Evolutionary conservation across 2,113 vertebrate species (phyloP), one percentile per base, ranked within the genome.

Genomic region (Embiotoca jacksoni): DNA sequence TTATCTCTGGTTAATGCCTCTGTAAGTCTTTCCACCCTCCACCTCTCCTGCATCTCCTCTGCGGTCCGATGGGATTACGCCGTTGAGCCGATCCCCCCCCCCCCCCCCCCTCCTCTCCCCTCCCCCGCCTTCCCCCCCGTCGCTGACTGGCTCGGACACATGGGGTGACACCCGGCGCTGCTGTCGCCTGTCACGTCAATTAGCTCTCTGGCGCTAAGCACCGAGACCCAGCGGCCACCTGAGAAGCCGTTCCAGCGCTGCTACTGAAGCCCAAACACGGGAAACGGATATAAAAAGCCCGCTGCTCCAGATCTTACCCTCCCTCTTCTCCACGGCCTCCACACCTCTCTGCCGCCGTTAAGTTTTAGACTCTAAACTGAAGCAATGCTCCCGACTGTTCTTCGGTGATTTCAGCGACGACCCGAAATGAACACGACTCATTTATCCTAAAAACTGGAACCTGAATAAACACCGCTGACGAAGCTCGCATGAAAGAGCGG

Each of bases 61-160:
- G 72, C 75, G 73, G 62, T 74, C 64, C 58, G 47, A 88, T 75
- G 82, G 81, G 88, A 91, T 91, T 91, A 91, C 50, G 66, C 14
- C 52, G 2, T 78, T 80, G 68, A 85, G 61, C 72, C 7, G 14
- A 53, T 74, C 70, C 74, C 49, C 14, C 32, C 39, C 32, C 56
- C 46, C 9, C 50, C 53, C n/a, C 58, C 56, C 6, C 30, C 32
- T n/a, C 16, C 50, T 33, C 23, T 30, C 11, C 59, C 14, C 4
- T 58, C 35, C 52, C 14, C 61, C 7, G 7, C 50, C 52, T 56
- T 64, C 14, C 11, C 13, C 41, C 7, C 44, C 41, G 33, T 62
- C n/a, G 31, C 67, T 74, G 78, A 91, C 66, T 86, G 80, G 83
- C 73, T 82, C n/a, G 72, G 59, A 78, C 62, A 9, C 83, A 74